Conservation (phyloP, 2,888 invertebrate genomes). For the Eupithecia pulchellata region DNA sequence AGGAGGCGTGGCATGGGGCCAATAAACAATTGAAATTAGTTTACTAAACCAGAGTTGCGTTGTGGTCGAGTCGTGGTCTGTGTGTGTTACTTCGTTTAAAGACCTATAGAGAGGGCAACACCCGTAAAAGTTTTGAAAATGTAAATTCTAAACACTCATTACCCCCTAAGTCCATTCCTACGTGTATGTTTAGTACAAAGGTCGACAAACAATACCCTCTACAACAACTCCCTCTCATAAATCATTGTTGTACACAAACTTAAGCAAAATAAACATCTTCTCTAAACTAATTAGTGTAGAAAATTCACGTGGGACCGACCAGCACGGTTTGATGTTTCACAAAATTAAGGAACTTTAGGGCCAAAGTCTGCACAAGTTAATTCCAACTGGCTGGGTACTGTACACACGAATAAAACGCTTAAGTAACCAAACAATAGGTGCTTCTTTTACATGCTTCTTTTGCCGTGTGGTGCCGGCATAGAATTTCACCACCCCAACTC, state of each 20-base stretch:
- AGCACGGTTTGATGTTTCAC: conserved; percentile 81
- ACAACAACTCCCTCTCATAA: conserved; percentile 66
- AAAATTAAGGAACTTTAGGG: conserved; percentile 83
- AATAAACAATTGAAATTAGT: conserved; percentile 6
- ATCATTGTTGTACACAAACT: conserved; percentile 77
- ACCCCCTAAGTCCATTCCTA: not conserved
- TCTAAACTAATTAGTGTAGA: conserved; percentile 82
- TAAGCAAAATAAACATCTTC: conserved; percentile 80
- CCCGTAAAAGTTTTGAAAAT: conserved; percentile 28
- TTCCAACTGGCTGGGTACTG: conserved; percentile 82
- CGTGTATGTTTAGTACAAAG: conserved; percentile 46
- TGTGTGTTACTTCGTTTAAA: not conserved
- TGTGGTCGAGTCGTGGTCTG: not conserved
- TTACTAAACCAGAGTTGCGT: not conserved
- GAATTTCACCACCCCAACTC: too few relatives aligned
- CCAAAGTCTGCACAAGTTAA: conserved; percentile 80
- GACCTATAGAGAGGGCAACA: not conserved
- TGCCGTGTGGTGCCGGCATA: too few relatives aligned
- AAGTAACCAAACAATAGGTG: not conserved
- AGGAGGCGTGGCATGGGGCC: not conserved
- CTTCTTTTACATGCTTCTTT: not conserved
- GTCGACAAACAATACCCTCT: conserved; percentile 51
- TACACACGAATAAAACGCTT: conserved; percentile 70
- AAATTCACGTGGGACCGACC: conserved; percentile 83
- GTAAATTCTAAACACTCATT: conserved; percentile 44